Conservation (phyloP, 2,888 invertebrate genomes). For the Epinotia brunnichana region DNA sequence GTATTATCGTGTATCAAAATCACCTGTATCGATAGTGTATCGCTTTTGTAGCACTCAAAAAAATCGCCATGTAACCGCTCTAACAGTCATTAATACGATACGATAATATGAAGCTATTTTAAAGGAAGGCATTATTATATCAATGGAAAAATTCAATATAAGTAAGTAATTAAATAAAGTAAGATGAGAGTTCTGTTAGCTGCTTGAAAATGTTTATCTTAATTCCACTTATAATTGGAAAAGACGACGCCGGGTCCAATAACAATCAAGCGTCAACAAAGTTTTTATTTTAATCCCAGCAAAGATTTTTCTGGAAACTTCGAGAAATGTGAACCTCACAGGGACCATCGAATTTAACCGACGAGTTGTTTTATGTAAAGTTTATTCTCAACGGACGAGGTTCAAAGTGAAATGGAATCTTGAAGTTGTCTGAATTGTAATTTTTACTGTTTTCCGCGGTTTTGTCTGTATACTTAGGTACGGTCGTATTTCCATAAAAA, state of each 20-base stretch:
- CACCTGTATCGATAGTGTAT: no score
- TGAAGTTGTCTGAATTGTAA: background rate
- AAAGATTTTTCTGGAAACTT: slow-evolving; percentile 28
- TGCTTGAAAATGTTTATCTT: background rate
- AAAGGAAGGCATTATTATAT: no score
- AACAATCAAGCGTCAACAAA: slow-evolving; percentile 14
- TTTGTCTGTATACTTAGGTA: no score
- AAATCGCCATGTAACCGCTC: no score
- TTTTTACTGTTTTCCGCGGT: background rate
- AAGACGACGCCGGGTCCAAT: slow-evolving; percentile 2
- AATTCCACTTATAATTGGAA: background rate
- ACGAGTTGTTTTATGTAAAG: slow-evolving; percentile 17
- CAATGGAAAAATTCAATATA: no score
- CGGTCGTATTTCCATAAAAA: no score
- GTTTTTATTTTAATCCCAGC: slow-evolving; percentile 12
- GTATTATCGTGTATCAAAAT: no score
- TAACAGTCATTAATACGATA: no score
- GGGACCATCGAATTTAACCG: slow-evolving; percentile 10
- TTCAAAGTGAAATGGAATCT: background rate
- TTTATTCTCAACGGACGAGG: slow-evolving; percentile 1
- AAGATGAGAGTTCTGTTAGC: background rate
- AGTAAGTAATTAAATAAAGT: no score
- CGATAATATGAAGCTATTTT: no score
- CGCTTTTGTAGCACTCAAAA: no score
- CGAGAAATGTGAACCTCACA: slow-evolving; percentile 1